Conservation (phyloP, 2,888 invertebrate genomes). For the Pogonocherus hispidulus region DNA sequence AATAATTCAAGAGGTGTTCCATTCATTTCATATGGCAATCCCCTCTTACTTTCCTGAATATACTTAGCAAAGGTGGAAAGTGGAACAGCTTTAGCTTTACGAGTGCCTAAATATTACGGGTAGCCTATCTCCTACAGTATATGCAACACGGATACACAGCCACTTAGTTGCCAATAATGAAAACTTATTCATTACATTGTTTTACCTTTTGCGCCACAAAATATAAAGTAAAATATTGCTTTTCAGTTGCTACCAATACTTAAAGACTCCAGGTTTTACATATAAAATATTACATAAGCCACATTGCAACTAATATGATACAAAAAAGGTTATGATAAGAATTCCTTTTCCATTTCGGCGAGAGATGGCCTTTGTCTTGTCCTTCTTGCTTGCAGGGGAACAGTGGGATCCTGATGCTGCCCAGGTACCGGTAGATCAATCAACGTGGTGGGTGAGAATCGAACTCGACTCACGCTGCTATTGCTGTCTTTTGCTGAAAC, state of each 20-base stretch:
- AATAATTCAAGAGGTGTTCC: no score
- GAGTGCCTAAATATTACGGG: no score
- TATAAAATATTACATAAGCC: conserved; percentile 40
- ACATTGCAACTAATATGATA: conserved; percentile 38
- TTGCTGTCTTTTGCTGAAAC: conserved; percentile 86
- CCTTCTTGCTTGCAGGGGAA: conserved; percentile 71
- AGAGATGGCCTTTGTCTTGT: conserved; percentile 70
- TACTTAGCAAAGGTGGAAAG: no score
- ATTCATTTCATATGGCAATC: no score
- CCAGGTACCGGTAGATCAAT: conserved; percentile 74
- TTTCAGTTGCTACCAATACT: conserved; percentile 13
- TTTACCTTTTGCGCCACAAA: background rate
- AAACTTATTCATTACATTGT: background rate
- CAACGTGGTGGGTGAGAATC: conserved; percentile 83
- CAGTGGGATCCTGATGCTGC: conserved; percentile 71
- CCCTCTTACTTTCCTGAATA: no score
- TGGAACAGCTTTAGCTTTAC: no score
- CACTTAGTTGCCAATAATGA: background rate
- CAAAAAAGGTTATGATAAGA: conserved; percentile 69
- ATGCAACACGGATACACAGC: background rate
- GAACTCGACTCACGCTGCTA: conserved; percentile 80
- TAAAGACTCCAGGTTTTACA: conserved; percentile 26
- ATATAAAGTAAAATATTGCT: conserved; percentile 21
- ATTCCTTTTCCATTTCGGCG: conserved; percentile 72
- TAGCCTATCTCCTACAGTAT: no score